Base-by-base conservation (phyloP, 1,140 invertebrate genomes). In the Wiebesia pumilae region DNA sequence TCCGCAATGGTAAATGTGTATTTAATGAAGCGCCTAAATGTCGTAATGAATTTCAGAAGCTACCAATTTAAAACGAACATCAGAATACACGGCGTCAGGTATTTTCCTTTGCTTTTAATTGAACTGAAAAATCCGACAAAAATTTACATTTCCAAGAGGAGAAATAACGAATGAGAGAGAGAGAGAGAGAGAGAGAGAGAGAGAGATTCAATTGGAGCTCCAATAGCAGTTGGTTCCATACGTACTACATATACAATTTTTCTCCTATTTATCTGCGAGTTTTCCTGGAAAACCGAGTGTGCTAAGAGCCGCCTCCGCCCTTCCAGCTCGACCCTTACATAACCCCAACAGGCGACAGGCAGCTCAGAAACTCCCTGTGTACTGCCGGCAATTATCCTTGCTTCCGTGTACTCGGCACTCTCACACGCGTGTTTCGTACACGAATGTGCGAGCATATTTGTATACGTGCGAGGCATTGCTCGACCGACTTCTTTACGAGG, bases 311-410 rank as follows among this genome's bases (percentile, higher is more conserved):
- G 35, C 69, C 54, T 65, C 51, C 47, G n/a, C 54, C 43, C 78
- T 73, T 54, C 27, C 38, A 19, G 43, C 40, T 51, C 38, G 54
- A n/a, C 80, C 85, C 51, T 86, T 86, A 79, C 85, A 73, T 83
- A 69, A 86, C 81, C 82, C 67, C 78, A 81, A 67, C 38, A 30
- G 79, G 69, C 33, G 38, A 27, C 51, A 12, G 30, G n/a, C 47
- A 71, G 75, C 81, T 78, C 71, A 83, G 85, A 73, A 84, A 87
- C 81, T 83, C 73, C 62, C 51, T 58, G 35, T 30, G 69, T n/a
- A 21, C n/a, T 38, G 40, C 51, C 83, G 73, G 84, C 87, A 85
- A 88, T 88, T 88, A 88, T 88, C 87, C 87, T 83, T 88, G 65
- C 86, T 80, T 79, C 77, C 73, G 62, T 38, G 35, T 62, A 81